phyloP scores from a whole-genome alignment of 2,113 vertebrate genomes.

The Tragelaphus scriptus region DNA sequence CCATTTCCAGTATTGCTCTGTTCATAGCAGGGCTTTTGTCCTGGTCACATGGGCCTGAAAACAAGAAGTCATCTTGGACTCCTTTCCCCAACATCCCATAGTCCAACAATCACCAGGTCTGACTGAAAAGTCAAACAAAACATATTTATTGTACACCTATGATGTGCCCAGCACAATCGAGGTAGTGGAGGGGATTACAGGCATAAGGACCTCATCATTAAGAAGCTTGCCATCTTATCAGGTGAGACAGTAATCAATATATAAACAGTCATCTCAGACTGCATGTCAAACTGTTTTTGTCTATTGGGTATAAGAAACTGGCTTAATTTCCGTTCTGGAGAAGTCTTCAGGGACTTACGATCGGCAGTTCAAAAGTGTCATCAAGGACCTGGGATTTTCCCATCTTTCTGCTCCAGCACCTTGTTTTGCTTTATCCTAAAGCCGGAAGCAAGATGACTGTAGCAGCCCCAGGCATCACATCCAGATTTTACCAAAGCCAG shows the following conservation, averaged over 20 bases:
- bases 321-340: background rate
- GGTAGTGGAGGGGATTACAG: background rate
- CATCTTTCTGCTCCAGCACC: background rate
- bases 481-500: background rate
- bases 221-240: background rate
- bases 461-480: background rate
- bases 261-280: background rate
- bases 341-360: background rate
- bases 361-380: background rate
- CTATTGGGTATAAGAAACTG: background rate
- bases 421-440: background rate
- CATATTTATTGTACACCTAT: background rate
- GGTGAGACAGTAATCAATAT: background rate
- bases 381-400: background rate
- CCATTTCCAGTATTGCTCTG: background rate
- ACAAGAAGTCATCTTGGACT: background rate
- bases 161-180: background rate
- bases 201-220: background rate
- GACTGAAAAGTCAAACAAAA: background rate
- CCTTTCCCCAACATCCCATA: background rate
- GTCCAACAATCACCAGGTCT: background rate
- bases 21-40: fast-evolving
- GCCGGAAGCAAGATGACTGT: background rate
- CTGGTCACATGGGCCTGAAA: background rate
- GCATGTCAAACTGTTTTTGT: background rate